These are phyloP conservation scores for Sebastiscus albofasciatus DNA, from an alignment of 2,797 vertebrate genomes.

Conservation along the genomic window DNA sequence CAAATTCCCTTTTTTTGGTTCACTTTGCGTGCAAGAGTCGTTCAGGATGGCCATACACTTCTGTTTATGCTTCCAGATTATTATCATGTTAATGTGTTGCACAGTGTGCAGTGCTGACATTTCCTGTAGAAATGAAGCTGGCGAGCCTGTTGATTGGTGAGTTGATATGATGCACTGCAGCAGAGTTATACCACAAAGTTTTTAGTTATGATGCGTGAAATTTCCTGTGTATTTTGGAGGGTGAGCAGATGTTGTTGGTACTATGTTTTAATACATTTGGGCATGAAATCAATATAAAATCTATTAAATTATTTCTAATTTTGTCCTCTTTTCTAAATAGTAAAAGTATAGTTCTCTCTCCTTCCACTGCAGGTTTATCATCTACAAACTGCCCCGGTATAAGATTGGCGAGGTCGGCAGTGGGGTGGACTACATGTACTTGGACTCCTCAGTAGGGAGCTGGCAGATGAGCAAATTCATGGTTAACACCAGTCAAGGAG, in stretches of 20 bases:
- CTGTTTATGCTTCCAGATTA: not conserved
- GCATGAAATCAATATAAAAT: not conserved
- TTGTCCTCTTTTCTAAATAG: not conserved
- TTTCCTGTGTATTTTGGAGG: not conserved
- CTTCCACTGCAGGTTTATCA: constrained; percentile 84
- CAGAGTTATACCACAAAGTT: not conserved
- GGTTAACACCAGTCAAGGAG: constrained; percentile 85
- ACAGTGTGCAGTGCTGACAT: constrained; percentile 64
- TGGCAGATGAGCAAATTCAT: constrained; percentile 86
- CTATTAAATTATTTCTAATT: not conserved
- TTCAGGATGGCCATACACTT: constrained; percentile 27
- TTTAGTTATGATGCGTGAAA: not conserved
- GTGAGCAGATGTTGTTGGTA: not conserved
- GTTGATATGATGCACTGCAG: constrained; percentile 7
- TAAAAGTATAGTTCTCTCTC: not conserved
- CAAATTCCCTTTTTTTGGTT: constrained; percentile 41
- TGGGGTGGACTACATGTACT: constrained; percentile 91
- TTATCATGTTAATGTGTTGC: constrained; percentile 24
- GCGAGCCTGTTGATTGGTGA: constrained; percentile 91
- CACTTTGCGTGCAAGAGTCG: not conserved
- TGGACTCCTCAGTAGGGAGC: constrained; percentile 82
- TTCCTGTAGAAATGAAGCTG: constrained; percentile 90
- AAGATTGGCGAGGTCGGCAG: constrained; percentile 72
- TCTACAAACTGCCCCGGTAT: constrained; percentile 91
- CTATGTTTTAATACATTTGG: not conserved